phyloP scores from a whole-genome alignment of 2,888 invertebrate species.

The Philopedon plagiatum region DNA sequence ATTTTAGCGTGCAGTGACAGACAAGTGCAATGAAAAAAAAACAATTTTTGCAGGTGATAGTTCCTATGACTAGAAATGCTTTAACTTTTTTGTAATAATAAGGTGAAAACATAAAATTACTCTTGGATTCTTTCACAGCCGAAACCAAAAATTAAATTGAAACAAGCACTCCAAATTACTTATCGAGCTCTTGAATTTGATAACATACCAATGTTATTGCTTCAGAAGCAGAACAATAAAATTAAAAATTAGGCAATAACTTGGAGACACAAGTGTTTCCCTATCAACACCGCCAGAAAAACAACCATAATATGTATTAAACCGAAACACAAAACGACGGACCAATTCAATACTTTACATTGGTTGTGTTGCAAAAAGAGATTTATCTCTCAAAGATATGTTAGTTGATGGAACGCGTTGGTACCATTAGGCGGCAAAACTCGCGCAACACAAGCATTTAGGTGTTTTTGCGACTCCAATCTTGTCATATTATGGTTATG shows the following conservation, averaged over 20 bases:
- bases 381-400: constrained; percentile 43
- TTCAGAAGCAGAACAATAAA: too few relatives aligned
- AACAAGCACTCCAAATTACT: too few relatives aligned
- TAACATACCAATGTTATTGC: too few relatives aligned
- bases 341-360: constrained; percentile 42
- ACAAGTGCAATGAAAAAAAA: too few relatives aligned
- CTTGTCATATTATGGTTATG: constrained; percentile 62
- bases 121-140: too few relatives aligned
- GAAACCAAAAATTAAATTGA: too few relatives aligned
- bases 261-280: not conserved
- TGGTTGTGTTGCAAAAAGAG: constrained; percentile 21
- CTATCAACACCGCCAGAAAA: not conserved
- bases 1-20: too few relatives aligned
- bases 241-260: not conserved
- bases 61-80: too few relatives aligned
- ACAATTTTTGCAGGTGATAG: too few relatives aligned
- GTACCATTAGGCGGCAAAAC: constrained; percentile 51
- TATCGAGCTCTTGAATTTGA: too few relatives aligned
- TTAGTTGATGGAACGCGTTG: constrained; percentile 22
- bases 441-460: constrained; percentile 53
- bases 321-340: constrained; percentile 9
- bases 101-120: too few relatives aligned
- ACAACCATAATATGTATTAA: not conserved
- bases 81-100: too few relatives aligned
- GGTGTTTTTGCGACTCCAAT: constrained; percentile 50